phyloP scores from a whole-genome alignment of 2,113 vertebrate species.

The Anas platyrhynchos region DNA sequence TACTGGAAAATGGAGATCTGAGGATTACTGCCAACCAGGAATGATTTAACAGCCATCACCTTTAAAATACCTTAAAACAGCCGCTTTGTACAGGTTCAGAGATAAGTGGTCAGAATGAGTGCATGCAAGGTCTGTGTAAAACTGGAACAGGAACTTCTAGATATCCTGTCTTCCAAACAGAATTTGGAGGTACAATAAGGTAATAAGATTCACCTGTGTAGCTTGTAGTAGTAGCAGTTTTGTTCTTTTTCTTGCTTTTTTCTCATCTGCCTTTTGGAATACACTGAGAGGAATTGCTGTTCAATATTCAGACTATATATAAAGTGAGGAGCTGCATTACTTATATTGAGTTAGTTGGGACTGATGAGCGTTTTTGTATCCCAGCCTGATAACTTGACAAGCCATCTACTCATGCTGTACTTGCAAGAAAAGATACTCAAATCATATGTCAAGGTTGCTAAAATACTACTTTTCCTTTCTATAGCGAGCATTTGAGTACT shows the following conservation, averaged over 20 bases:
- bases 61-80: not conserved
- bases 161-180: not conserved
- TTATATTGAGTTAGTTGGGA: not conserved
- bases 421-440: not conserved
- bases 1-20: not conserved
- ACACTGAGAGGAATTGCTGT: not conserved
- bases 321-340: not conserved
- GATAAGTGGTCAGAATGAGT: not conserved
- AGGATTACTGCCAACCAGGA: not conserved
- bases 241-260: not conserved
- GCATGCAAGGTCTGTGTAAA: not conserved
- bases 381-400: not conserved
- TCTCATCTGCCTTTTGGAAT: not conserved
- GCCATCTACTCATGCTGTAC: not conserved
- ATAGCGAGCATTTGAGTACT: constrained; percentile 97
- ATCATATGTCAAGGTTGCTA: not conserved
- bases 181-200: not conserved
- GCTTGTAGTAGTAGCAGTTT: not conserved
- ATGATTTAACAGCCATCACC: not conserved
- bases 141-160: not conserved
- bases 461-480: constrained; percentile 15
- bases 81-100: not conserved
- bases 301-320: not conserved
- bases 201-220: not conserved
- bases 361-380: not conserved